Conservation (phyloP, 1,140 invertebrate species). For the Ericerus pela region DNA sequence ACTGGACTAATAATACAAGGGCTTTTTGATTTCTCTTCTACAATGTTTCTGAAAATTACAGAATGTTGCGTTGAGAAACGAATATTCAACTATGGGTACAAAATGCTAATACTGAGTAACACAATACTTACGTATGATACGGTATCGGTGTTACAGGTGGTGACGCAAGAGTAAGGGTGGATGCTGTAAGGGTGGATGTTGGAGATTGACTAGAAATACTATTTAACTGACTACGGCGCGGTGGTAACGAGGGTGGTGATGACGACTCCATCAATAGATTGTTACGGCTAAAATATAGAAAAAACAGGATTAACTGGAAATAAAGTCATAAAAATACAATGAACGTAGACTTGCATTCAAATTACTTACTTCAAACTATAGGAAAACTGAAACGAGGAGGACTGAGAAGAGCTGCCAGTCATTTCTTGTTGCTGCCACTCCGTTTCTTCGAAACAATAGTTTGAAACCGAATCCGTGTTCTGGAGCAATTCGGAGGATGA, state of each 20-base stretch:
- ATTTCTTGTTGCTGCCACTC: slow-evolving; percentile 30
- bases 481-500: slow-evolving; percentile 55
- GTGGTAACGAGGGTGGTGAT: slow-evolving; percentile 57
- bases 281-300: background rate
- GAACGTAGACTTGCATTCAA: background rate
- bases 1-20: background rate
- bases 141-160: too few species aligned
- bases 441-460: slow-evolving; percentile 35
- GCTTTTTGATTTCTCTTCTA: background rate
- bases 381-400: slow-evolving; percentile 35
- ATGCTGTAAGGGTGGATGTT: slow-evolving; percentile 23
- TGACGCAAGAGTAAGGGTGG: slow-evolving; percentile 6
- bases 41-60: background rate
- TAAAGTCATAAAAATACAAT: background rate
- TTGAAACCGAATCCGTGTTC: slow-evolving; percentile 69
- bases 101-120: too few species aligned
- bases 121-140: too few species aligned
- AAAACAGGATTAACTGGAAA: background rate
- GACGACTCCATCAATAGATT: slow-evolving; percentile 1
- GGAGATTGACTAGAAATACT: slow-evolving; percentile 23
- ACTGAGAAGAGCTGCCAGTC: slow-evolving; percentile 40
- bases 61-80: too few species aligned
- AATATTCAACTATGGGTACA: too few species aligned
- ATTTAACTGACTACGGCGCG: slow-evolving; percentile 39
- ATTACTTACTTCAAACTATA: slow-evolving; percentile 9